A percentile compares a stretch with the other conserved stretches of the same genome.
These are phyloP conservation scores for Disparrhopalites patrizii DNA, from an alignment of 2,888 invertebrate species.

Conservation along the genomic window DNA sequence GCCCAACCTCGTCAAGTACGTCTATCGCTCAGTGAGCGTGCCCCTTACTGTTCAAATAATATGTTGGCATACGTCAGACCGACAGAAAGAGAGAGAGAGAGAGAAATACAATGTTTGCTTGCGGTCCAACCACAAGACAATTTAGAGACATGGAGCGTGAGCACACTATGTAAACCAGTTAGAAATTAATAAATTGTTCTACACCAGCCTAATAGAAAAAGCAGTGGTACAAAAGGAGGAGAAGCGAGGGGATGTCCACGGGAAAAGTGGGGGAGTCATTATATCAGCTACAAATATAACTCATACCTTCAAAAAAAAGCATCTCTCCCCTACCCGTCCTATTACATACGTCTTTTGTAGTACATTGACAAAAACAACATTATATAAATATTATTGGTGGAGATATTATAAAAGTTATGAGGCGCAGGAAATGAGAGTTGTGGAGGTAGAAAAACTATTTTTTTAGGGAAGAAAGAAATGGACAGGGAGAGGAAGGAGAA, in stretches of 20 bases:
- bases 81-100: not conserved
- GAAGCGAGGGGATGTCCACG: not conserved
- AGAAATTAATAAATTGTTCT: slow-evolving; percentile 5
- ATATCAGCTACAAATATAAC: too few species aligned
- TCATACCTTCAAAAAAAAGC: too few species aligned
- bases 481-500: not conserved
- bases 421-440: too few species aligned
- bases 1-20: too few species aligned
- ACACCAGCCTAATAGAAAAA: not conserved
- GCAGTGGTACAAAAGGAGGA: not conserved
- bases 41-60: too few species aligned
- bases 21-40: too few species aligned
- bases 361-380: not conserved
- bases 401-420: not conserved
- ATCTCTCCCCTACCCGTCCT: too few species aligned
- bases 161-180: not conserved
- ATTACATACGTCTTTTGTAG: too few species aligned
- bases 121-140: not conserved
- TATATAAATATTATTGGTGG: too few species aligned
- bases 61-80: too few species aligned
- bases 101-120: not conserved
- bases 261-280: not conserved
- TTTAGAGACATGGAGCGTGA: not conserved
- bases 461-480: too few species aligned
- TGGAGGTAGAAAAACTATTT: too few species aligned